Conservation (phyloP, 2,113 vertebrate genomes). For the Anhinga rufa region DNA sequence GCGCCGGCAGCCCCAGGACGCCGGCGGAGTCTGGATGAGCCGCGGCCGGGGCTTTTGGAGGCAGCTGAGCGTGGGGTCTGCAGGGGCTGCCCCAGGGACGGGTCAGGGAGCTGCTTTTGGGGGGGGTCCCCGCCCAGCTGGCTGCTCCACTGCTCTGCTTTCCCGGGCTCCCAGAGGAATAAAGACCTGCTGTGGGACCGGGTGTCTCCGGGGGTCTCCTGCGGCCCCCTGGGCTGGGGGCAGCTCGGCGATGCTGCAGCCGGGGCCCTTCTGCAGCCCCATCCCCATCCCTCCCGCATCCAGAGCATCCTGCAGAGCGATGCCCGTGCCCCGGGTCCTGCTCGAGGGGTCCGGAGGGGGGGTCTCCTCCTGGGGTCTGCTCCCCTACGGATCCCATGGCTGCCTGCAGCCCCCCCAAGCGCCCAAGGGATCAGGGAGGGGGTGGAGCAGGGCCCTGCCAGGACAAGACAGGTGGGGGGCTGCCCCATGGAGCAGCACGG, state of each 20-base stretch:
- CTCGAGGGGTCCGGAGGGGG: rapidly evolving
- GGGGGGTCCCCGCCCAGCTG: not conserved
- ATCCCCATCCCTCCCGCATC: not conserved
- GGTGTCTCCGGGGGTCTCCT: not conserved
- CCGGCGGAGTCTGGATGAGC: not conserved
- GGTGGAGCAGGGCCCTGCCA: not conserved
- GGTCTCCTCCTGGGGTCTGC: not conserved
- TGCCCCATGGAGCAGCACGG: not conserved
- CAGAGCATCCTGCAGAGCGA: not conserved
- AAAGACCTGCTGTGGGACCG: not conserved
- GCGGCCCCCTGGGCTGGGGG: not conserved
- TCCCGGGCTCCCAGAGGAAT: not conserved
- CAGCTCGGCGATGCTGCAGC: not conserved
- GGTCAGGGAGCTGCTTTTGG: not conserved
- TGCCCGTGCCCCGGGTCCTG: not conserved
- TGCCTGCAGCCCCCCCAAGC: not conserved
- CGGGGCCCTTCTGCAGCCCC: not conserved
- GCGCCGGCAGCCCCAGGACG: rapidly evolving
- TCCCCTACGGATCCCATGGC: not conserved
- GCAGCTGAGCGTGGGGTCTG: not conserved
- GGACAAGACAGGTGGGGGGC: not conserved
- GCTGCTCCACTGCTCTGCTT: not conserved
- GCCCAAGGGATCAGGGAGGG: not conserved
- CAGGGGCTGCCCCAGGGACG: not conserved
- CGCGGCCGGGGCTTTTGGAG: rapidly evolving